Base-by-base conservation (phyloP, 2,113 vertebrate genomes). In the Heliornis fulica region DNA sequence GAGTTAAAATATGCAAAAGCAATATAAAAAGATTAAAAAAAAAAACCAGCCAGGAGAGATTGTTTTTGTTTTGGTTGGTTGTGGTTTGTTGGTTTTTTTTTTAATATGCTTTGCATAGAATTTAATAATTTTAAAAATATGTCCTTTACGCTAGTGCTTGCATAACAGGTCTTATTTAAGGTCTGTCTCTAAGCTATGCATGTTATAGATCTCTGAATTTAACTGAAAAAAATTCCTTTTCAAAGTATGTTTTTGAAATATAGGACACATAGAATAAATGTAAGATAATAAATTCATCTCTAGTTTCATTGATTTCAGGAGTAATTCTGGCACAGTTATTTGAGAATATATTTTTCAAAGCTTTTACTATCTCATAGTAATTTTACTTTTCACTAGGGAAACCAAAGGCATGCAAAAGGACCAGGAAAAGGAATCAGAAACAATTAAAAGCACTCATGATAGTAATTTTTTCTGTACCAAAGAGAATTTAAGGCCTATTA, bases 301-400 rank as follows among this genome's bases (percentile, higher is more conserved):
- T 32, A 85, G 25, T 53, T 12, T n/a, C 43, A 75, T 31, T 89
- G 65, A 91, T 77, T 92, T 89, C 41, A 87, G 13, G 21, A 76
- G 23, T 51, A 83, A 92, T 89, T 89, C 77, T 90, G 13, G 14
- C 19, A 29, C 10, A 59, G 17, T 87, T 94, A 91, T 82, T 94
- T 89, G 45, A 26, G 94, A 96, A 87, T 89, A 79, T 48, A 69
- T 64, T 89, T 95, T 89, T 89, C n/a, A 65, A 79, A 83, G 17
- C 9, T 85, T 94, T 93, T 25, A 72, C 91, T 96, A 57, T 87
- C 53, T 80, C 40, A 61, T 10, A n/a, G 50, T 22, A 91, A 63
- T 85, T 91, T 94, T 90, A 77, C 29, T 80, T 91, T 95, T 94
- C 81, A 72, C 41, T 41, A 22, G 40, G 21, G 61, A 95, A 91